phyloP scores from a whole-genome alignment of 1,140 invertebrate genomes.

The Goniozus legneri region DNA sequence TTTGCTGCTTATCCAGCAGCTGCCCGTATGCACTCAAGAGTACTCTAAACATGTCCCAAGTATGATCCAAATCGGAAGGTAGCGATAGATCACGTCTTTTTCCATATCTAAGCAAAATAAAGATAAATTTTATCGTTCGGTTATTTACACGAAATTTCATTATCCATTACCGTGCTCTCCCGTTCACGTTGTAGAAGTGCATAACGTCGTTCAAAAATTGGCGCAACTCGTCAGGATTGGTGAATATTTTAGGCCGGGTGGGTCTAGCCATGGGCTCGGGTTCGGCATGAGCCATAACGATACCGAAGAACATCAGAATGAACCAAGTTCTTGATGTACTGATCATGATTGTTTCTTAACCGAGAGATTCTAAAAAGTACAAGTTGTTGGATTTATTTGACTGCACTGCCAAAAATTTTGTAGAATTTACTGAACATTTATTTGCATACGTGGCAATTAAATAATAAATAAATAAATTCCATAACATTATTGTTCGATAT shows the following conservation, averaged over 20 bases:
- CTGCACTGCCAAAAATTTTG: too few relatives aligned
- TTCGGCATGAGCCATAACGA: slow-evolving; percentile 13
- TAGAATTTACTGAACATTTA: too few relatives aligned
- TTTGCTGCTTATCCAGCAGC: too few relatives aligned
- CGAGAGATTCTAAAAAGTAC: too few relatives aligned
- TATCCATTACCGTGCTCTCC: slow-evolving; percentile 56
- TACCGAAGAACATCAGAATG: slow-evolving; percentile 4
- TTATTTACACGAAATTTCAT: too few relatives aligned
- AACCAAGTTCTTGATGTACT: not conserved
- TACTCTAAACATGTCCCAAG: slow-evolving; percentile 17
- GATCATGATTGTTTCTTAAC: not conserved
- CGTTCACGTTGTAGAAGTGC: slow-evolving; percentile 58
- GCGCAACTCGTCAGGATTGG: slow-evolving; percentile 52
- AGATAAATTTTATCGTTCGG: too few relatives aligned
- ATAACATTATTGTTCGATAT: too few relatives aligned
- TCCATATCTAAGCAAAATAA: too few relatives aligned
- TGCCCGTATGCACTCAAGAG: too few relatives aligned
- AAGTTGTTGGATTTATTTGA: too few relatives aligned
- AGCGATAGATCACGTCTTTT: slow-evolving; percentile 19
- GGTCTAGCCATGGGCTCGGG: slow-evolving; percentile 45
- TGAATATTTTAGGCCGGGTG: slow-evolving; percentile 52
- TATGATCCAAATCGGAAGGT: not conserved
- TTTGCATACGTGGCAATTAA: too few relatives aligned
- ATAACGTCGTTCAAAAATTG: slow-evolving; percentile 55
- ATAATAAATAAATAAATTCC: too few relatives aligned